phyloP scores from a whole-genome alignment of 2,797 vertebrate genomes.

The Melanotaenia parkinsoni region DNA sequence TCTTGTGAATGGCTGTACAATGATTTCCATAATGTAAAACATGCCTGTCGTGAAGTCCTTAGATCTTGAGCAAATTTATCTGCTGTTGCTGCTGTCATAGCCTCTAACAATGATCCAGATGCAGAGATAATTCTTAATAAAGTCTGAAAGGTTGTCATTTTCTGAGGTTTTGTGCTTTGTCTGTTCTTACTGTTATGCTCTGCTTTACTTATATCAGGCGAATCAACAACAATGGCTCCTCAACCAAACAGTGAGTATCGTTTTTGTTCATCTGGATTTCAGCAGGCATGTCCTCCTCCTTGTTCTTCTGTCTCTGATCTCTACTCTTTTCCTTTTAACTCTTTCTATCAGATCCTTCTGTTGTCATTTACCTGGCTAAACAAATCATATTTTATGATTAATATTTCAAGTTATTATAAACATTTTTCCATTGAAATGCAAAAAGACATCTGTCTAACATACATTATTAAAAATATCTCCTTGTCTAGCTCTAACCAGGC shows the following conservation, averaged over 20 bases:
- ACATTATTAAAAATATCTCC: conserved; percentile 24
- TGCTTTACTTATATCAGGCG: conserved; percentile 70
- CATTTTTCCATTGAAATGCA: conserved; percentile 33
- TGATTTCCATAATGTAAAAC: conserved; percentile 74
- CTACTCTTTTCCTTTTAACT: conserved; percentile 19
- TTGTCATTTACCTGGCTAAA: conserved; percentile 43
- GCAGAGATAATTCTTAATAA: conserved; percentile 42
- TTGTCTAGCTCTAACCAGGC: conserved; percentile 43
- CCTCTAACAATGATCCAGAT: conserved; percentile 43
- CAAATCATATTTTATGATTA: conserved; percentile 47
- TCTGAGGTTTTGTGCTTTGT: conserved; percentile 40
- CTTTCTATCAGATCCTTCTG: conserved; percentile 36
- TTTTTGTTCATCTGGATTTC: conserved; percentile 27
- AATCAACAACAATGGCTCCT: conserved; percentile 61
- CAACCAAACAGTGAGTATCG: conserved; percentile 71
- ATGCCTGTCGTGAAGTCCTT: conserved; percentile 59
- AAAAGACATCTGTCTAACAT: conserved; percentile 22
- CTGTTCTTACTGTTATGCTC: conserved; percentile 45
- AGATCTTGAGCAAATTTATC: conserved; percentile 65
- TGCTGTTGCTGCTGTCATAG: conserved; percentile 47
- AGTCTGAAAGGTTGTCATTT: conserved; percentile 42
- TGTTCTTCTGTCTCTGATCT: conserved; percentile 43
- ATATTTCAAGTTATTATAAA: conserved; percentile 34
- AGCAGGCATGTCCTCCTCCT: conserved; percentile 28
- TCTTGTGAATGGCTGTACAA: conserved; percentile 53